These are phyloP conservation scores for Pseudanteris insignis DNA, from an alignment of 2,888 invertebrate genomes.

Conservation along the genomic window DNA sequence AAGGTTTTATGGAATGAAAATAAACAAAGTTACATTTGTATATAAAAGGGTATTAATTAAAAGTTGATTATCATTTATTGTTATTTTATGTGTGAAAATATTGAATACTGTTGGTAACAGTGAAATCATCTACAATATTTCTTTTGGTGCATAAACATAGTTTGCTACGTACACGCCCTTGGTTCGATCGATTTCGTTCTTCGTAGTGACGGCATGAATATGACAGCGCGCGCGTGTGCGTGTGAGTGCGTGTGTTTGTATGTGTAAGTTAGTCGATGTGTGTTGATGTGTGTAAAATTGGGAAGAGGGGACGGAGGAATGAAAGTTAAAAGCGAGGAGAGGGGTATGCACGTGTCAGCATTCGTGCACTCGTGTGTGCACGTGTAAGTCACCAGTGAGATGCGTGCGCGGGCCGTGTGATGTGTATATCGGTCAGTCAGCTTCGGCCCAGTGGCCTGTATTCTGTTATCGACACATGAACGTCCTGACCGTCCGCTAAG, in stretches of 20 bases:
- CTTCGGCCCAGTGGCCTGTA: slow-evolving; percentile 39
- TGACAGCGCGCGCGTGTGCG: neutral
- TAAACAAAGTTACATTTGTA: too few relatives aligned
- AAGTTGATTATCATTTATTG: too few relatives aligned
- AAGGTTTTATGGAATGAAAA: too few relatives aligned
- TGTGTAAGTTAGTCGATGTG: too few relatives aligned
- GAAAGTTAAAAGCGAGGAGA: too few relatives aligned
- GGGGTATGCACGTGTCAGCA: neutral
- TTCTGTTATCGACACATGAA: slow-evolving; percentile 44
- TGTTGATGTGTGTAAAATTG: too few relatives aligned
- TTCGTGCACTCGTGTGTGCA: neutral
- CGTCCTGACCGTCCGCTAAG: slow-evolving; percentile 38
- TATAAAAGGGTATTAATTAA: too few relatives aligned
- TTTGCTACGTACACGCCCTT: slow-evolving; percentile 46
- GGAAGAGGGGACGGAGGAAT: too few relatives aligned
- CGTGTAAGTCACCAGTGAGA: neutral
- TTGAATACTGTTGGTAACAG: too few relatives aligned
- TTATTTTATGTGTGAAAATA: too few relatives aligned
- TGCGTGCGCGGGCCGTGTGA: slow-evolving; percentile 18
- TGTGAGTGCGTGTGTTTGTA: neutral
- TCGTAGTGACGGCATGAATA: slow-evolving; percentile 26
- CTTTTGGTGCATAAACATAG: slow-evolving; percentile 46
- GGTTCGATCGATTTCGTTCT: slow-evolving; percentile 48
- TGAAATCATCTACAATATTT: too few relatives aligned
- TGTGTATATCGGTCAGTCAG: slow-evolving; percentile 30